Conservation (phyloP, 2,797 vertebrate species). For the Tokudaia tokunoshimensis region DNA sequence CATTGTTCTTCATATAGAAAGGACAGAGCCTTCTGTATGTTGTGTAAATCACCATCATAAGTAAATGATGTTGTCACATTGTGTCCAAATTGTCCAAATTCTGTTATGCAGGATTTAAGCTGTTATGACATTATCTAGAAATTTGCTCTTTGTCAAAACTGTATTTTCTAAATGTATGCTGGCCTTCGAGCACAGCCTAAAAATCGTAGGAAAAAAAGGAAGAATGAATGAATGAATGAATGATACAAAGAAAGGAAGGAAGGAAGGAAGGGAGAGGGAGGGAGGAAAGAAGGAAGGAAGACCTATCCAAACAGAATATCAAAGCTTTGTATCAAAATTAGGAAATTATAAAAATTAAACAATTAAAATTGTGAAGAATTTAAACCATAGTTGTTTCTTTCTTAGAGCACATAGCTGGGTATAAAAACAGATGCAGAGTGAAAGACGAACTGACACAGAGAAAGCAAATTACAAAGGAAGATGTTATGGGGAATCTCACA, state of each 20-base stretch:
- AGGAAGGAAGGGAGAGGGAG: too few relatives aligned
- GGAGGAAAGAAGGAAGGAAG: not conserved
- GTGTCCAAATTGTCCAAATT: conserved; percentile 50
- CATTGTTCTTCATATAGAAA: conserved; percentile 27
- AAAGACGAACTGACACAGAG: conserved; percentile 20
- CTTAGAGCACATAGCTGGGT: conserved; percentile 32
- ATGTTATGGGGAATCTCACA: not conserved
- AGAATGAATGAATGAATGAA: too few relatives aligned
- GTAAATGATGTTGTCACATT: conserved; percentile 23
- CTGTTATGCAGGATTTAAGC: conserved; percentile 63
- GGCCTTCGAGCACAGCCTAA: conserved; percentile 66
- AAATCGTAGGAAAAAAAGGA: conserved; percentile 66
- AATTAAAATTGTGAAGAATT: conserved; percentile 33
- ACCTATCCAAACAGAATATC: conserved; percentile 48
- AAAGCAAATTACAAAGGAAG: conserved; percentile 21
- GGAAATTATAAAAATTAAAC: conserved; percentile 37
- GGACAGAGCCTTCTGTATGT: not conserved
- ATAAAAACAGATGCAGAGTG: conserved; percentile 42
- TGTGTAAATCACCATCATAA: conserved; percentile 8
- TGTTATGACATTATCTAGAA: conserved; percentile 63
- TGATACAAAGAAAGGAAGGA: too few relatives aligned
- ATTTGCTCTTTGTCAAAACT: conserved; percentile 67
- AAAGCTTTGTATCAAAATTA: conserved; percentile 40
- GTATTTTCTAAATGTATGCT: conserved; percentile 70
- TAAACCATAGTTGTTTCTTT: conserved; percentile 49